Evolutionary conservation across 2,888 invertebrate species (phyloP).

Genomic region (Pinctada fucata): DNA sequence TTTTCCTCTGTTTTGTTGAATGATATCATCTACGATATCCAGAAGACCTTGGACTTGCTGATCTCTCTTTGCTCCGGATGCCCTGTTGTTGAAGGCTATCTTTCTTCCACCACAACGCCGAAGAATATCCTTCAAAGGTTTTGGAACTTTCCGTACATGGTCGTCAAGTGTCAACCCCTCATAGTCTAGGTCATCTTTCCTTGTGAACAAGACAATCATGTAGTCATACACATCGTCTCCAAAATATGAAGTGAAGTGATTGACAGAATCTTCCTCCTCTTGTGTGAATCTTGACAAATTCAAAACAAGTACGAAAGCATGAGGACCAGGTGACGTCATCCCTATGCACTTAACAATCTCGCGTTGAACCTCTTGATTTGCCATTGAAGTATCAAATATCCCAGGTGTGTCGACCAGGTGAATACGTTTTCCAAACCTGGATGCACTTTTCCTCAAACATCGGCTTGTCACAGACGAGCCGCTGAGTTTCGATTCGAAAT

Average conservation of each 20-base stretch:
- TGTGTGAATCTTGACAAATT: constrained; percentile 39
- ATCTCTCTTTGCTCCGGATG: neutral
- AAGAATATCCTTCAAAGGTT: constrained; percentile 21
- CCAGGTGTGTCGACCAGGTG: constrained; percentile 47
- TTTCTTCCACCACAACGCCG: constrained; percentile 22
- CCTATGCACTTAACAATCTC: constrained; percentile 46
- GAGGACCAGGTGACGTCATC: constrained; percentile 43
- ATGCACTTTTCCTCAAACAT: constrained; percentile 25
- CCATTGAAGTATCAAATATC: constrained; percentile 41
- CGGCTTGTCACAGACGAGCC: constrained; percentile 37
- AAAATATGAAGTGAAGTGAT: constrained; percentile 34
- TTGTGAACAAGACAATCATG: constrained; percentile 42
- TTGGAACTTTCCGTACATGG: constrained; percentile 29
- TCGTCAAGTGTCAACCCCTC: constrained; percentile 30
- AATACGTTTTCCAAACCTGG: constrained; percentile 17
- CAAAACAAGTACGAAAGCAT: constrained; percentile 41
- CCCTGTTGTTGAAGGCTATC: constrained; percentile 42
- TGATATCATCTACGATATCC: constrained; percentile 31
- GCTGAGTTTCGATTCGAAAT: constrained; percentile 32
- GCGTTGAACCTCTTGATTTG: constrained; percentile 27
- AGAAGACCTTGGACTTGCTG: constrained; percentile 37
- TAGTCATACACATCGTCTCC: constrained; percentile 36
- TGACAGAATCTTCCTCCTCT: constrained; percentile 41
- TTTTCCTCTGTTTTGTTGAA: constrained; percentile 30
- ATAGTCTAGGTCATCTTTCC: constrained; percentile 37